Conservation (phyloP, 2,888 invertebrate species). For the Hartigia nigra region DNA sequence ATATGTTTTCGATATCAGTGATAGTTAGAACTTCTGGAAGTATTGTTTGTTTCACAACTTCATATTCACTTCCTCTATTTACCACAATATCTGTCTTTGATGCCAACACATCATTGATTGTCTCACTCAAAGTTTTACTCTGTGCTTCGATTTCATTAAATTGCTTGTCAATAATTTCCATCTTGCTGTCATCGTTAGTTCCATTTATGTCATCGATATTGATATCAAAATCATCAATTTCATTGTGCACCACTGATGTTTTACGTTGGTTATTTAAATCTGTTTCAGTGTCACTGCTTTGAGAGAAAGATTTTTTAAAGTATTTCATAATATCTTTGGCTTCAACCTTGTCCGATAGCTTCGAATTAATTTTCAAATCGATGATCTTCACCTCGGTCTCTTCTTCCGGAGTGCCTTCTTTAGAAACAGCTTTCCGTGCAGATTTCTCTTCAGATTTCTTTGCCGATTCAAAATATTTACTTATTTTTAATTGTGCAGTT, state of each 20-base stretch:
- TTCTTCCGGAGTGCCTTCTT: constrained; percentile 14
- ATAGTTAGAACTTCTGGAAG: background rate
- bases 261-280: background rate
- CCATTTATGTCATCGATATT: constrained; percentile 6
- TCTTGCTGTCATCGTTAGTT: background rate
- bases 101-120: background rate
- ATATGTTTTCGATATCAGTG: background rate
- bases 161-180: constrained; percentile 12
- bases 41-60: background rate
- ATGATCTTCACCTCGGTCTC: constrained; percentile 31
- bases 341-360: constrained; percentile 52
- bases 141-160: constrained; percentile 26
- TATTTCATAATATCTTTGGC: constrained; percentile 57
- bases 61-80: background rate
- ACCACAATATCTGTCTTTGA: background rate
- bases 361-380: constrained; percentile 50
- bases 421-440: background rate
- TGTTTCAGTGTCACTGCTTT: background rate
- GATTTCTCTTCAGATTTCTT: background rate
- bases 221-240: background rate
- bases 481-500: constrained; percentile 54
- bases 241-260: background rate
- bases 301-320: constrained; percentile 37
- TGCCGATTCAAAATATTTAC: constrained; percentile 51
- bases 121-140: background rate